phyloP scores from a whole-genome alignment of 1,140 invertebrate species.

The Odontomachus brunneus region DNA sequence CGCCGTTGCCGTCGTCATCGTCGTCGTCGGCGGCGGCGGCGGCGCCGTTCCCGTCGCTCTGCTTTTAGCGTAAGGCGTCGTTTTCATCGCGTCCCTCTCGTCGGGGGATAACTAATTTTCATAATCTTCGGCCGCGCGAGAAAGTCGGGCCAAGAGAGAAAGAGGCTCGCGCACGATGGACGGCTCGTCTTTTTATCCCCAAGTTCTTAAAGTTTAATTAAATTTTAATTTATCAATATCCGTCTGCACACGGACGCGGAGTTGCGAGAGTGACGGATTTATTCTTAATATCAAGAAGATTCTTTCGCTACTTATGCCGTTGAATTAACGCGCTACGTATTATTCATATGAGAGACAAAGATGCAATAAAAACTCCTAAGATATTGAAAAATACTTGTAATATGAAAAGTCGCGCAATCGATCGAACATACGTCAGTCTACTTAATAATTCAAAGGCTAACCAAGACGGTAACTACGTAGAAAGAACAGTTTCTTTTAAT shows the following conservation, averaged over 20 bases:
- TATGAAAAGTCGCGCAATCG: too few relatives aligned
- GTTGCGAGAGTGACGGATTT: conserved; percentile 34
- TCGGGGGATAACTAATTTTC: conserved; percentile 61
- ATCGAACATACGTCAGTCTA: too few relatives aligned
- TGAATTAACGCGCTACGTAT: conserved; percentile 7
- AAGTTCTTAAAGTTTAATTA: conserved; percentile 61
- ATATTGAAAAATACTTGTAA: too few relatives aligned
- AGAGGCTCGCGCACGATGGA: conserved; percentile 31
- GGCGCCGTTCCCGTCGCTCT: conserved; percentile 37
- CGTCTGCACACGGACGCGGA: conserved; percentile 23
- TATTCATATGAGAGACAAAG: neutral
- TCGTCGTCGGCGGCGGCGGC: neutral
- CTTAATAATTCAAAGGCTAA: too few relatives aligned
- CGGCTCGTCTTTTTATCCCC: conserved; percentile 51
- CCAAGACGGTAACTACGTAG: too few relatives aligned
- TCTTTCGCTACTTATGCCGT: neutral
- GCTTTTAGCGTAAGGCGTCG: conserved; percentile 61
- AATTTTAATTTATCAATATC: conserved; percentile 63
- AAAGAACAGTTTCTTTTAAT: too few relatives aligned
- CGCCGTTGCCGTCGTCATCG: conserved; percentile 18
- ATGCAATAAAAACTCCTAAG: too few relatives aligned
- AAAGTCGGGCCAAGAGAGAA: conserved; percentile 34
- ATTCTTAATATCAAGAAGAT: conserved; percentile 53
- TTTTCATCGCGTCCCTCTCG: conserved; percentile 51
- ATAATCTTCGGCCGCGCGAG: conserved; percentile 53